Evolutionary conservation across 2,797 vertebrate species (phyloP).

Genomic region (Alca torda): DNA sequence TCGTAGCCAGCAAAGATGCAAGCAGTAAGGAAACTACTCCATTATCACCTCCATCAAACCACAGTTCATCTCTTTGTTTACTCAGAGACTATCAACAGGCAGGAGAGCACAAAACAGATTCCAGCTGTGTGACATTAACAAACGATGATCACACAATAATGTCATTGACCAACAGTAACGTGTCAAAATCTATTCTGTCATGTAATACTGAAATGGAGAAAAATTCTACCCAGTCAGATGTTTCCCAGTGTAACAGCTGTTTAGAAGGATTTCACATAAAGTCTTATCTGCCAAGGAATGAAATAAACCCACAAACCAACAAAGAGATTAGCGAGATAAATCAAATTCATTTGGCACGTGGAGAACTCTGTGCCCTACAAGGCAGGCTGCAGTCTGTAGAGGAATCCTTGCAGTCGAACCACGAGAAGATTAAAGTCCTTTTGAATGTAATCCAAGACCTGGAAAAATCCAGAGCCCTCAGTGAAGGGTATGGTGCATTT

Average conservation of each 20-base stretch:
- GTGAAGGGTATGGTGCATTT: constrained; percentile 87
- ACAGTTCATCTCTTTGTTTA: constrained; percentile 17
- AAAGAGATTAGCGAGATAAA: constrained; percentile 62
- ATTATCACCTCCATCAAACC: constrained; percentile 56
- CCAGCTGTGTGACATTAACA: not conserved
- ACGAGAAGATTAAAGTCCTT: constrained; percentile 98
- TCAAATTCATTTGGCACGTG: constrained; percentile 71
- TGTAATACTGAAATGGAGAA: not conserved
- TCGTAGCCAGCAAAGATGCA: constrained; percentile 40
- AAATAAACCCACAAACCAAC: constrained; percentile 49
- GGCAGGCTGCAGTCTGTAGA: constrained; percentile 90
- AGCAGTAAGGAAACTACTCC: constrained; percentile 45
- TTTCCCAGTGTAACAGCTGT: constrained; percentile 50
- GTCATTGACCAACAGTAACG: not conserved
- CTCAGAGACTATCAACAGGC: constrained; percentile 46
- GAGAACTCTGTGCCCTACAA: constrained; percentile 80
- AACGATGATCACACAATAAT: not conserved
- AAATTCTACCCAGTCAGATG: constrained; percentile 42
- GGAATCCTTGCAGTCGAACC: constrained; percentile 92
- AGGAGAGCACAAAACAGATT: constrained; percentile 1
- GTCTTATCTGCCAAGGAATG: constrained; percentile 56
- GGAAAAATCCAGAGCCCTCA: constrained; percentile 95
- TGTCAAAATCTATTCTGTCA: not conserved
- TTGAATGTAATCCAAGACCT: constrained; percentile 98
- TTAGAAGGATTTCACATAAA: constrained; percentile 51